Evolutionary conservation across 2,797 vertebrate genomes (phyloP).

Genomic region (Ciconia nigra): DNA sequence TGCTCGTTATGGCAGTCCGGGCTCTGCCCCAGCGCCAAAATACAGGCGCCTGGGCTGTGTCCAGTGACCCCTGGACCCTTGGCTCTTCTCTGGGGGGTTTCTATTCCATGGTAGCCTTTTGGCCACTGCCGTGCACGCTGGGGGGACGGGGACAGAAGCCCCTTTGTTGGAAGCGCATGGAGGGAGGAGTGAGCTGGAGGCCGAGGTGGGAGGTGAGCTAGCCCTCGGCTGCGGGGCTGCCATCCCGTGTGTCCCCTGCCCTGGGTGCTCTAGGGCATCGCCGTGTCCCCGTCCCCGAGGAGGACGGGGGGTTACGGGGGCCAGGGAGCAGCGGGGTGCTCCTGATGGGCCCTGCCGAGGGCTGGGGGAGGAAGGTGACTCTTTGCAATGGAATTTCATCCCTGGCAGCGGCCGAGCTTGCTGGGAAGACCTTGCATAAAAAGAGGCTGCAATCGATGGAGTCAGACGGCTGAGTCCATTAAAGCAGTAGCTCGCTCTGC

Average conservation of each 20-base stretch:
- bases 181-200: not conserved
- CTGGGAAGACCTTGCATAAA: not conserved
- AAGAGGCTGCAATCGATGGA: not conserved
- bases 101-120: not conserved
- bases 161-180: not conserved
- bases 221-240: not conserved
- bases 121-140: rapidly evolving
- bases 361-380: not conserved
- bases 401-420: not conserved
- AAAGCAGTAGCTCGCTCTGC: not conserved
- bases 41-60: not conserved
- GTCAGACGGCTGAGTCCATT: not conserved
- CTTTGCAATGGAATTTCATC: not conserved
- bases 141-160: not conserved
- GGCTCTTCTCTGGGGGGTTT: not conserved
- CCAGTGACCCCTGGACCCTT: not conserved
- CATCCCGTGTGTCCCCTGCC: not conserved
- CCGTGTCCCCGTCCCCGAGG: rapidly evolving
- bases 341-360: rapidly evolving
- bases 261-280: rapidly evolving
- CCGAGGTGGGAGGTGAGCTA: not conserved
- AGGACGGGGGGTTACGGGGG: not conserved
- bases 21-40: not conserved
- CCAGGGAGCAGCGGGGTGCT: not conserved
- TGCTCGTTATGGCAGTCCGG: not conserved